phyloP scores from a whole-genome alignment of 2,888 invertebrate genomes.

The Oscheius sp. region DNA sequence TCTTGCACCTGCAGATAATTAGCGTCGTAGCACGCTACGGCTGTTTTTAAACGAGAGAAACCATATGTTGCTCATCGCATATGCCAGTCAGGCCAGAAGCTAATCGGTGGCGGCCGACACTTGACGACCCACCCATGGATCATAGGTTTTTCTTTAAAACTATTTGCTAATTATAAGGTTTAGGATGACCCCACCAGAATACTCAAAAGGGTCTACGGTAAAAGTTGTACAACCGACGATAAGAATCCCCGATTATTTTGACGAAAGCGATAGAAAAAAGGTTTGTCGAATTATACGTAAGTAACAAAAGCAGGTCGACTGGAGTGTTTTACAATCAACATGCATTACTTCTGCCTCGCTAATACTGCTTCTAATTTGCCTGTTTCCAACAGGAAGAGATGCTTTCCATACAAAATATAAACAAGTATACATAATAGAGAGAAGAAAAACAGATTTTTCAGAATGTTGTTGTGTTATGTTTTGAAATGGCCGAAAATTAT shows the following conservation, averaged over 20 bases:
- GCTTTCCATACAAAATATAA: neutral
- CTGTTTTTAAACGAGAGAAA: conserved; percentile 3
- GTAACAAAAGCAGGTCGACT: conserved; percentile 1
- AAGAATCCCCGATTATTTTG: neutral
- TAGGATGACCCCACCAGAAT: neutral
- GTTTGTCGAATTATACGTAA: neutral
- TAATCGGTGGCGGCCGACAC: conserved; percentile 8
- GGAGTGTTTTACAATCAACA: conserved; percentile 1
- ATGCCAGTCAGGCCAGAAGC: conserved; percentile 6
- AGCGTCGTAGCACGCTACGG: neutral
- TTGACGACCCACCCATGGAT: conserved; percentile 2
- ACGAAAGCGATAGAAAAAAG: neutral
- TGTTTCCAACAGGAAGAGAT: conserved; percentile 7
- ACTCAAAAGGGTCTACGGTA: neutral
- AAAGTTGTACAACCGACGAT: neutral
- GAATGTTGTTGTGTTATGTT: conserved; percentile 2
- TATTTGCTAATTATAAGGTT: neutral
- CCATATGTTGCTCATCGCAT: conserved; percentile 14
- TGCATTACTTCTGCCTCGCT: conserved; percentile 6
- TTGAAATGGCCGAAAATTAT: conserved; percentile 41
- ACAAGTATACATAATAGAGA: conserved; percentile 27
- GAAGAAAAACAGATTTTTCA: neutral
- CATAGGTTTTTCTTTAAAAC: neutral
- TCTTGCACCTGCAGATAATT: conserved; percentile 7
- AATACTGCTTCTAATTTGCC: conserved; percentile 1